These are phyloP conservation scores for Mixornis gularis DNA, from an alignment of 2,113 vertebrate species.

Conservation along the genomic window DNA sequence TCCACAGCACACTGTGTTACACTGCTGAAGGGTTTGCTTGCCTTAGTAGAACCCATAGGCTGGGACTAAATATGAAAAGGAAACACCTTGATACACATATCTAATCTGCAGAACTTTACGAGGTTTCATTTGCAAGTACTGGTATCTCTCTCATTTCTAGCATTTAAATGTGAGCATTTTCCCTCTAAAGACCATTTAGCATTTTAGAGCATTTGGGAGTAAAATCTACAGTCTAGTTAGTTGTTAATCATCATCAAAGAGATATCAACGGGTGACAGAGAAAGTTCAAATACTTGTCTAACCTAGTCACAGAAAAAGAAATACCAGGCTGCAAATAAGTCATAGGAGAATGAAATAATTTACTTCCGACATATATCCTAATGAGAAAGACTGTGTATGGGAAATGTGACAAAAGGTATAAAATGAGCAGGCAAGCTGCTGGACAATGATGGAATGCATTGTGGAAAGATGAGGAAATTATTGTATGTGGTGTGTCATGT, in stretches of 20 bases:
- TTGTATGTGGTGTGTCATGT: background rate
- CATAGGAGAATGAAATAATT: background rate
- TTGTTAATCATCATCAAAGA: background rate
- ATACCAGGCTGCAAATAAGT: background rate
- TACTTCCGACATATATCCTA: background rate
- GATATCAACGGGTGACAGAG: background rate
- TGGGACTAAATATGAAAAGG: background rate
- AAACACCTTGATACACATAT: background rate
- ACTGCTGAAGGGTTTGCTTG: background rate
- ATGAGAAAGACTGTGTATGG: background rate
- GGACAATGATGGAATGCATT: background rate
- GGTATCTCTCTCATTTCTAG: background rate
- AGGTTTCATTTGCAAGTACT: background rate
- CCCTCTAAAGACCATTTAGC: background rate
- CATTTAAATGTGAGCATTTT: background rate
- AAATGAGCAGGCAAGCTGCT: background rate
- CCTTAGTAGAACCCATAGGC: background rate
- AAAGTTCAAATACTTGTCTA: background rate
- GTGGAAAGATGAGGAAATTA: background rate
- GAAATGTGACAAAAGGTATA: background rate
- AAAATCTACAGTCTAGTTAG: background rate
- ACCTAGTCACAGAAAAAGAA: background rate
- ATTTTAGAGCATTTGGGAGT: background rate
- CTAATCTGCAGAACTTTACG: background rate
- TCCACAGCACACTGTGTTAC: accelerated